Base-by-base conservation (phyloP, 2,113 vertebrate genomes). In the Mesembrinibis cayennensis region DNA sequence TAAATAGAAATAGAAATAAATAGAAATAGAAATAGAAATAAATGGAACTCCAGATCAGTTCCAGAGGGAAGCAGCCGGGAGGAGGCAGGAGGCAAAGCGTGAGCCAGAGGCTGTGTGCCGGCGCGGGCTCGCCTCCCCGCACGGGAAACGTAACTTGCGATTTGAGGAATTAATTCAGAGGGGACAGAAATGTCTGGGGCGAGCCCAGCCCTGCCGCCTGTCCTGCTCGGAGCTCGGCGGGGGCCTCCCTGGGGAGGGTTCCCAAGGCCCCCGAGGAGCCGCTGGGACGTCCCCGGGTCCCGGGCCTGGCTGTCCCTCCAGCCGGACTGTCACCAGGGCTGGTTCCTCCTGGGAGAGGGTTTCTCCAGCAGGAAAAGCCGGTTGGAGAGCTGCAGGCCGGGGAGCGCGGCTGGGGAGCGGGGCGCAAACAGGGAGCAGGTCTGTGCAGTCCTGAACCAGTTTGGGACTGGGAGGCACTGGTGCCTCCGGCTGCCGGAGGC, bases 321-420 rank as follows among this genome's bases (percentile, higher is more conserved):
- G 93, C 84, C 16, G 55, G 61, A 29, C 88, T 30, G 80, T 86
- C 90, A 73, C 76, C 87, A 3, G 71, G 62, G 58, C 80, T 3
- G 61, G 16, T 4, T 81, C 52, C 80, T 38, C 5, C 56, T n/a
- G 83, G 80, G 36, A 73, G 45, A 66, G 40, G 89, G 74, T 4
- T 10, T 21, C 0, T 63, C 49, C 63, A 36, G 90, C 94, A 94
- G 92, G 94, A 95, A 94, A 91, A 96, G 96, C 94, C 80, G 76
- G 95, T 93, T 74, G 3, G n/a, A 55, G 74, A 53, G 69, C 93
- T 69, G 91, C 50, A 23, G 65, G 59, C 58, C 38, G 10, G 45
- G 44, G 55, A 66, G 45, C 11, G 55, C 7, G 7, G 40, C 50
- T 40, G 19, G 56, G 72, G 65, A 82, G 47, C n/a, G 13, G 47